phyloP scores from a whole-genome alignment of 2,113 vertebrate species.

The Nesoenas mayeri region DNA sequence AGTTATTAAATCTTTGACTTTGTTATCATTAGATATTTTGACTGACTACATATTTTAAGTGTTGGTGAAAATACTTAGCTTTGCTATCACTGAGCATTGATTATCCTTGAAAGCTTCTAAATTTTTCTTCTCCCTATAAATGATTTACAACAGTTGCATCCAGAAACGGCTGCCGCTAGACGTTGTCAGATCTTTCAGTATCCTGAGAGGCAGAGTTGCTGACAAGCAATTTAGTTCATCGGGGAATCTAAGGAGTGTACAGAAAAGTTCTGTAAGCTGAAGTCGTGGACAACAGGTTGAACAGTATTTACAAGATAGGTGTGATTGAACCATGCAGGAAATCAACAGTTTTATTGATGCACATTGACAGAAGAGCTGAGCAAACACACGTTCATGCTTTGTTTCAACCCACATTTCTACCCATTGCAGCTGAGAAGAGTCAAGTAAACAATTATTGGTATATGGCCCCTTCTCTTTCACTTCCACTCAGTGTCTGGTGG shows the following conservation, averaged over 20 bases:
- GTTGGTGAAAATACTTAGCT: background rate
- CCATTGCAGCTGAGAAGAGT: background rate
- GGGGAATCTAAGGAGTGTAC: background rate
- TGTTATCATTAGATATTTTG: background rate
- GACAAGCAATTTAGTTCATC: background rate
- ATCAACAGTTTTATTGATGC: background rate
- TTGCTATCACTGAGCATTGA: background rate
- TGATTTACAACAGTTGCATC: background rate
- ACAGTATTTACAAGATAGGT: background rate
- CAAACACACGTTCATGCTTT: accelerated
- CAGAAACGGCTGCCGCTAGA: background rate
- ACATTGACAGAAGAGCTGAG: background rate
- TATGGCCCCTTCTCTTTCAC: background rate
- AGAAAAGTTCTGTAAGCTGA: background rate
- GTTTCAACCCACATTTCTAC: background rate
- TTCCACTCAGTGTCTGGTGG: background rate
- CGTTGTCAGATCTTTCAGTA: background rate
- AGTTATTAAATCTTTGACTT: background rate
- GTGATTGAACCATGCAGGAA: background rate
- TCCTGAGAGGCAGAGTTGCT: background rate
- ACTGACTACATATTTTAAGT: background rate
- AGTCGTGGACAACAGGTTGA: background rate
- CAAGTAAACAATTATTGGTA: background rate
- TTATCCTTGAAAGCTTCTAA: background rate
- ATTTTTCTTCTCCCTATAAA: background rate